A percentile compares a stretch with the other conserved stretches of the same genome.
phyloP scores from a whole-genome alignment of 2,797 vertebrate species.

The Hapalemur alaotrensis region DNA sequence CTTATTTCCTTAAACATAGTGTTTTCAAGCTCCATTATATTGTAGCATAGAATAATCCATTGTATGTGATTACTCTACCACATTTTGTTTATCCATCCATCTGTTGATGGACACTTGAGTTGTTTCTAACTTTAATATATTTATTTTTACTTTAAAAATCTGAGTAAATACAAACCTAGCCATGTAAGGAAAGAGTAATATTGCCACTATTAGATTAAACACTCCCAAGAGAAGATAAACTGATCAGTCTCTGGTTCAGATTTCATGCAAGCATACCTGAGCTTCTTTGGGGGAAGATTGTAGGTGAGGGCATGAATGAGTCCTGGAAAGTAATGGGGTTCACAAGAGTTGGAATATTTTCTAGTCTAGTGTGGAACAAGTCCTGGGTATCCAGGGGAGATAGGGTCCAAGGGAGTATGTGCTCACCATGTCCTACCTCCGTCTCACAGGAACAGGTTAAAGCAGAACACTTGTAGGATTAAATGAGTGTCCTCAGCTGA shows the following conservation, averaged over 20 bases:
- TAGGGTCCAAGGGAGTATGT: neutral
- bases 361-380: neutral
- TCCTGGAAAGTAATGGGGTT: neutral
- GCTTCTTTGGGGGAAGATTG: neutral
- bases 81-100: neutral
- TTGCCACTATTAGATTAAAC: neutral
- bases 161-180: neutral
- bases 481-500: neutral
- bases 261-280: neutral
- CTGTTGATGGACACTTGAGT: neutral
- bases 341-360: neutral
- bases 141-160: constrained; percentile 21
- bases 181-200: neutral
- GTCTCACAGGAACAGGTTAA: neutral
- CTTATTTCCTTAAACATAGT: neutral
- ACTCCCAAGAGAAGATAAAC: neutral
- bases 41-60: neutral
- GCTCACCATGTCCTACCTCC: neutral
- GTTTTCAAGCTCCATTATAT: neutral
- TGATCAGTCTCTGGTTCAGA: neutral
- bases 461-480: neutral
- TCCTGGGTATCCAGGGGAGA: neutral
- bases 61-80: neutral
- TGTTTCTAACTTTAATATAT: constrained; percentile 6
- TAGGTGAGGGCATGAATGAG: neutral